phyloP scores from a whole-genome alignment of 2,797 vertebrate genomes.

The Pitangus sulphuratus region DNA sequence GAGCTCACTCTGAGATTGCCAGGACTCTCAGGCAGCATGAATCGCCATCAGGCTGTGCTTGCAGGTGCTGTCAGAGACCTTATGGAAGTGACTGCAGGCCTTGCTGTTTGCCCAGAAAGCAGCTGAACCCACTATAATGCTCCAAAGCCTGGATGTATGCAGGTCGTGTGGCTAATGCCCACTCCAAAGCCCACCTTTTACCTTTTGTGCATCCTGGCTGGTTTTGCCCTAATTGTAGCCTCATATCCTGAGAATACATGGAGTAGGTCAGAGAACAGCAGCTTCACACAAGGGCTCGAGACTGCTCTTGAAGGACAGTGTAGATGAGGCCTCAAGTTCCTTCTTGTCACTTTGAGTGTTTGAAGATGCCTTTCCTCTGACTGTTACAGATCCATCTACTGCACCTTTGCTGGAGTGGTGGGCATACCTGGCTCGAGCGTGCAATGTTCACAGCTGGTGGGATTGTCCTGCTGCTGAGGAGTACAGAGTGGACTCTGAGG shows the following conservation, averaged over 20 bases:
- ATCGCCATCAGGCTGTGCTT: background rate
- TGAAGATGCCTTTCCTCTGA: background rate
- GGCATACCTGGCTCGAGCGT: accelerated
- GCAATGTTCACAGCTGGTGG: background rate
- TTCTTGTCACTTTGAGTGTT: background rate
- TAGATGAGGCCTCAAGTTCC: background rate
- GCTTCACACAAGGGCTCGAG: background rate
- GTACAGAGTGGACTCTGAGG: background rate
- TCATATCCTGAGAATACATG: background rate
- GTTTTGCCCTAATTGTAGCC: background rate
- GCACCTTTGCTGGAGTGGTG: background rate
- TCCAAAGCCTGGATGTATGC: background rate
- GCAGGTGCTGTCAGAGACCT: background rate
- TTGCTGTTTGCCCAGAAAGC: background rate
- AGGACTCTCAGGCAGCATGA: background rate
- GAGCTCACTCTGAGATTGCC: background rate
- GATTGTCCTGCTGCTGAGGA: background rate
- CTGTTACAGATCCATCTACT: background rate
- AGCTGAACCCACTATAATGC: background rate
- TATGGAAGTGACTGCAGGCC: background rate
- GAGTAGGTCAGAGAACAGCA: background rate
- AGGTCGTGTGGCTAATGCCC: background rate
- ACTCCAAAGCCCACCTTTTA: background rate
- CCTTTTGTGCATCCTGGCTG: background rate
- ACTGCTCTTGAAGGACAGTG: background rate